A percentile compares a stretch with the other conserved stretches of the same genome.
These are phyloP conservation scores for Motacilla alba DNA, from an alignment of 2,113 vertebrate genomes.

Conservation along the genomic window DNA sequence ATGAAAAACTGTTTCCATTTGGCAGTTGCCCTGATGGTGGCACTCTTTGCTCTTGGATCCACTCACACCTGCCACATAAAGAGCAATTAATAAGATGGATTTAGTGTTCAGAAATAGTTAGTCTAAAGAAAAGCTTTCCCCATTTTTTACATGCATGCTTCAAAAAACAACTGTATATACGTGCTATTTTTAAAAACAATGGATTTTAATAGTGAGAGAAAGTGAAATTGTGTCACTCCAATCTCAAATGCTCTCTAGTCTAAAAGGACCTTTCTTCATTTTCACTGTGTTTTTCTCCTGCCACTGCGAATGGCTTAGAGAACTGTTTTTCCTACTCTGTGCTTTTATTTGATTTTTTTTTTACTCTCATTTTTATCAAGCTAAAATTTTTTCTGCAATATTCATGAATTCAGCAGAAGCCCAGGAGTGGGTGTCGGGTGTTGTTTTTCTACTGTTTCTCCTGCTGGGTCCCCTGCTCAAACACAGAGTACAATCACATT, in stretches of 20 bases:
- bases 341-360: slow-evolving; percentile 38
- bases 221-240: background rate
- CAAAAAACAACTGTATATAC: background rate
- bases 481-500: background rate
- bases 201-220: background rate
- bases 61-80: background rate
- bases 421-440: slow-evolving; percentile 43
- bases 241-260: background rate
- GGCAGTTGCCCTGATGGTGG: background rate
- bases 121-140: background rate
- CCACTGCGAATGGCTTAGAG: background rate
- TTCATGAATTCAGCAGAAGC: slow-evolving; percentile 39
- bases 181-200: background rate
- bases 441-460: slow-evolving; percentile 18
- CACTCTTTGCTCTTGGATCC: slow-evolving; percentile 38
- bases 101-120: background rate
- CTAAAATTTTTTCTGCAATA: slow-evolving; percentile 29
- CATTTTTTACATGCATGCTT: background rate
- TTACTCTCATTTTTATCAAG: slow-evolving; percentile 1
- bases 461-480: background rate
- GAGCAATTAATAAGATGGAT: background rate
- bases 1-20: background rate
- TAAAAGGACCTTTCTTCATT: background rate
- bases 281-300: background rate
- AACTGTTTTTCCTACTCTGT: slow-evolving; percentile 11